phyloP scores from a whole-genome alignment of 1,140 invertebrate genomes.

The Drosophila tsacasi region DNA sequence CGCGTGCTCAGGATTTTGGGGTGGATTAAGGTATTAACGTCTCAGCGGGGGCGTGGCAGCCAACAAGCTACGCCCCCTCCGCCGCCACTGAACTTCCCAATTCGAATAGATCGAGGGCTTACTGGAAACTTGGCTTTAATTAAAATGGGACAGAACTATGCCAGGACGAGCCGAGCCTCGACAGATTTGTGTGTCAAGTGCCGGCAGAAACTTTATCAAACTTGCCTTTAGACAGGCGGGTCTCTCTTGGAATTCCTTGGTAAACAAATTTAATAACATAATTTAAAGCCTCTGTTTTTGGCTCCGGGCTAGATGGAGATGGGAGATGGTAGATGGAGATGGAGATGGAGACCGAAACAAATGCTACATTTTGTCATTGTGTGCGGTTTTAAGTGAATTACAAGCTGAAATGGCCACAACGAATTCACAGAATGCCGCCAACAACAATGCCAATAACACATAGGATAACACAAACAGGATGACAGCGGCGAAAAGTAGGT shows the following conservation, averaged over 20 bases:
- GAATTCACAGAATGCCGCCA: constrained; percentile 58
- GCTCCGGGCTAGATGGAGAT: constrained; percentile 5
- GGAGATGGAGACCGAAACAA: constrained; percentile 17
- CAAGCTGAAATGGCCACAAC: constrained; percentile 68
- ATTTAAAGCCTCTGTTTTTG: constrained; percentile 46
- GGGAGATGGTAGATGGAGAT: not conserved
- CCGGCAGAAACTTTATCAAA: constrained; percentile 35
- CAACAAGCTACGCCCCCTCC: constrained; percentile 21
- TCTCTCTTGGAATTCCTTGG: constrained; percentile 24
- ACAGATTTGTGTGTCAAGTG: constrained; percentile 56
- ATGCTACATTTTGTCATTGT: constrained; percentile 68
- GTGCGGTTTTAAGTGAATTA: constrained; percentile 79
- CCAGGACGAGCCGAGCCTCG: constrained; percentile 2
- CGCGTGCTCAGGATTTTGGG: constrained; percentile 66
- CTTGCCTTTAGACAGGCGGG: constrained; percentile 8
- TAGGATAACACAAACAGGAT: constrained; percentile 57
- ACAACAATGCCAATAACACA: constrained; percentile 61
- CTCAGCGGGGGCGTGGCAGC: constrained; percentile 39
- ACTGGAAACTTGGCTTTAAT: constrained; percentile 49
- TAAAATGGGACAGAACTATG: constrained; percentile 49
- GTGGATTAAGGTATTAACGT: constrained; percentile 63
- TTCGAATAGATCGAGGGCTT: constrained; percentile 56
- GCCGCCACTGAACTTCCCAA: constrained; percentile 48
- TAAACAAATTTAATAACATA: constrained; percentile 64
- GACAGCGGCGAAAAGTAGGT: constrained; percentile 31